Evolutionary conservation across 2,797 vertebrate genomes (phyloP), one percentile per base, ranked within the genome.

Genomic region (Balearica regulorum): DNA sequence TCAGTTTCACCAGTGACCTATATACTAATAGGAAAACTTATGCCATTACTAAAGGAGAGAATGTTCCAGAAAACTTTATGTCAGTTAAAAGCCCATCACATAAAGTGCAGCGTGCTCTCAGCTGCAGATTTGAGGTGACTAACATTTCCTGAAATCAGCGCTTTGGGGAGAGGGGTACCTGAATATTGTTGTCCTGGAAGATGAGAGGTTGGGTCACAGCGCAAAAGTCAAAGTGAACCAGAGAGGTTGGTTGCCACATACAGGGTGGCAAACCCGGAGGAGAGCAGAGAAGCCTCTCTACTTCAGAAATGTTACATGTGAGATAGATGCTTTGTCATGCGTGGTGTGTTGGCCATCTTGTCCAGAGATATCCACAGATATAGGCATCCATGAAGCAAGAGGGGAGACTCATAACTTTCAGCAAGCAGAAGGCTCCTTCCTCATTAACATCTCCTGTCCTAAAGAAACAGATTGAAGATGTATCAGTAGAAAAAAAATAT

Each of bases 1-100:
- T 95, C 72, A 41, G 29, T 82, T 83, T 92, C 44, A 90, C 22
- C 26, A 39, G 44, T 37, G 39, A 62, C 51, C 60, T 88, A 48
- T 80, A 83, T 81, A 71, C 13, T 81, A 77, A 87, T 6, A 65
- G 21, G 58, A 90, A 93, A 91, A 95, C 28, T 71, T n/a, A 77
- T 2, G 3, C 6, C 2, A 3, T 85, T 58, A 72, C 49, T 43
- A 72, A 93, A 90, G n/a, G 22, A 43, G 20, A 61, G 2, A 68
- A 28, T 64, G 9, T 53, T 93, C 82, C 77, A 28, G 39, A 82
- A 95, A 75, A 84, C 1, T 66, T 84, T 49, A 24, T 73, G 29
- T 66, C 64, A 49, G 43, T 17, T 94, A 66, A 92, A 90, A 87
- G 33, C 6, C 8, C 5, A 64, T 21, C 29, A 46, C 19, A 65